Evolutionary conservation across 1,140 invertebrate genomes (phyloP).

Genomic region (Gerris buenoi): DNA sequence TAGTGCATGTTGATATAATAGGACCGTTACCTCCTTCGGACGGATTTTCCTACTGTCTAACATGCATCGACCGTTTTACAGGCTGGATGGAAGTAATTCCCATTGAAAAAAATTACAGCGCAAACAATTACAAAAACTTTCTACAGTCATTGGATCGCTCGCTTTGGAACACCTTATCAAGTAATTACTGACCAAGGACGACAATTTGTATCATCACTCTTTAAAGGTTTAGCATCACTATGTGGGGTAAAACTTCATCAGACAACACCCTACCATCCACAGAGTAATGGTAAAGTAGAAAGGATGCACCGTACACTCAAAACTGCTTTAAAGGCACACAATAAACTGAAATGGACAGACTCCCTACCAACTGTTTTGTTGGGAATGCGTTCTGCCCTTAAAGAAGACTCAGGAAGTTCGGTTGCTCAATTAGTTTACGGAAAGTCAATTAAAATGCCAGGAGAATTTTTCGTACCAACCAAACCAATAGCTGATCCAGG

Average conservation of each 20-base stretch:
- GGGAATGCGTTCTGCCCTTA: background rate
- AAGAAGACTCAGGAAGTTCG: background rate
- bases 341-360: background rate
- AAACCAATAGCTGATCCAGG: background rate
- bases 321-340: background rate
- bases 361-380: constrained; percentile 1
- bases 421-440: background rate
- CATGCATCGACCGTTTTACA: background rate
- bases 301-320: background rate
- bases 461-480: background rate
- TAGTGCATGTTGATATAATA: background rate
- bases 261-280: background rate
- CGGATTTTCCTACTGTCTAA: background rate
- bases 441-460: background rate
- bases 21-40: background rate
- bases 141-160: background rate
- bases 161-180: background rate
- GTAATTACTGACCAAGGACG: background rate
- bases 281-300: background rate
- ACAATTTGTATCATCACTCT: background rate
- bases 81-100: background rate
- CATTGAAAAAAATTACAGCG: background rate
- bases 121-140: background rate
- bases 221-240: background rate
- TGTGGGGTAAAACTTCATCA: background rate